A percentile compares a stretch with the other conserved stretches of the same genome.
These are phyloP conservation scores for Dicaeum eximium DNA, from an alignment of 2,113 vertebrate genomes.

Conservation along the genomic window DNA sequence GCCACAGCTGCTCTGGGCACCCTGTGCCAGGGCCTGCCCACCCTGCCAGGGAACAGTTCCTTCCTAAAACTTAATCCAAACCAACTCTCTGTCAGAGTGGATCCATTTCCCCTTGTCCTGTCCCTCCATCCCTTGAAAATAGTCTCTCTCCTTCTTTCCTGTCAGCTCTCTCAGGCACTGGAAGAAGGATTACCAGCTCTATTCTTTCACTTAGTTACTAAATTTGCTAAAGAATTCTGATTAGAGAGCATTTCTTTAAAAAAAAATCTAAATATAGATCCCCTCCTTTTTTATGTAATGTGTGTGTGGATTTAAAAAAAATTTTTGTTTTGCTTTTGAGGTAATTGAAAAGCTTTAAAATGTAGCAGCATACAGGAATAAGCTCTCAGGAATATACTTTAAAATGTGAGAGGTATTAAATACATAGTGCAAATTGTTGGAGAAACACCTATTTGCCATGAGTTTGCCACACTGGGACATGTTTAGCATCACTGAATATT, in stretches of 20 bases:
- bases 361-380: background rate
- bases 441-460: background rate
- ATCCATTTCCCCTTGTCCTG: background rate
- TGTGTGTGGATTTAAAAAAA: background rate
- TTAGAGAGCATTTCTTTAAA: background rate
- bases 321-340: background rate
- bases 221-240: background rate
- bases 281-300: background rate
- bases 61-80: background rate
- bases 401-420: background rate
- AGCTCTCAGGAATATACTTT: background rate
- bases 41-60: background rate
- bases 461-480: background rate
- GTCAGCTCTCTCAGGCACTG: background rate
- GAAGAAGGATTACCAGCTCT: background rate
- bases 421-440: background rate
- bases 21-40: background rate
- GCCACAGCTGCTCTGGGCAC: background rate
- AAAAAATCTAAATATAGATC: background rate
- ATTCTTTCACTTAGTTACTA: background rate
- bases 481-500: background rate
- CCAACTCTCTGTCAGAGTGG: background rate
- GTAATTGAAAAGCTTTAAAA: background rate
- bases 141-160: background rate
- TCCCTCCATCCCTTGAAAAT: background rate